Evolutionary conservation across 2,113 vertebrate genomes (phyloP), one percentile per base, ranked within the genome.

Genomic region (Peucedramus taeniatus): DNA sequence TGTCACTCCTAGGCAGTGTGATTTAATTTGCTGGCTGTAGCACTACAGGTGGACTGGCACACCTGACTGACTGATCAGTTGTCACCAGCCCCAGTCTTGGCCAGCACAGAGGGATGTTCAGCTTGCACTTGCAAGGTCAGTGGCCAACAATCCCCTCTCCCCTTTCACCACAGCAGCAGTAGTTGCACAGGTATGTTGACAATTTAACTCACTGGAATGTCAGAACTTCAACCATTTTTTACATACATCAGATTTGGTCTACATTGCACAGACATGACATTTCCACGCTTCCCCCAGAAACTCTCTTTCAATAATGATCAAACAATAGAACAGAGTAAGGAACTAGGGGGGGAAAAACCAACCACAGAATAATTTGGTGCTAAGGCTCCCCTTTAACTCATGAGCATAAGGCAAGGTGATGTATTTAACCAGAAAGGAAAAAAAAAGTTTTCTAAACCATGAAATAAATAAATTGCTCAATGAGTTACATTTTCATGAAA

Each of bases 41-140:
- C 81, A 64, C 88, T 66, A 21, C 91, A 92, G 91, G 95, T 95
- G 93, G 93, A 94, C 23, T 28, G 79, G 93, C 90, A 95, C 77
- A 93, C 83, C 20, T 2, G 69, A 39, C 21, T 75, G 82, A 42
- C 35, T 82, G 49, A 91, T 79, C 80, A 85, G 83, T 86, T 66
- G 86, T 95, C 94, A 94, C 77, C 81, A 83, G 53, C 70, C 82
- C 93, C 15, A 2, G 24, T 39, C 85, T 53, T 86, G 87, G 57
- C 40, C 91, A 77, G 74, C 89, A 45, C 59, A 60, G 81, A 69
- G 84, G 63, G 63, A 78, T 83, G 85, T 75, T 96, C 87, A 77
- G 82, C 93, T 87, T 44, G 71, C 69, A 50, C 33, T 49, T 33
- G n/a, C 86, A 75, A 90, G 94, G 94, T 83, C 94, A 91, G 57